phyloP scores from a whole-genome alignment of 2,888 invertebrate species.

The Diadromus collaris region DNA sequence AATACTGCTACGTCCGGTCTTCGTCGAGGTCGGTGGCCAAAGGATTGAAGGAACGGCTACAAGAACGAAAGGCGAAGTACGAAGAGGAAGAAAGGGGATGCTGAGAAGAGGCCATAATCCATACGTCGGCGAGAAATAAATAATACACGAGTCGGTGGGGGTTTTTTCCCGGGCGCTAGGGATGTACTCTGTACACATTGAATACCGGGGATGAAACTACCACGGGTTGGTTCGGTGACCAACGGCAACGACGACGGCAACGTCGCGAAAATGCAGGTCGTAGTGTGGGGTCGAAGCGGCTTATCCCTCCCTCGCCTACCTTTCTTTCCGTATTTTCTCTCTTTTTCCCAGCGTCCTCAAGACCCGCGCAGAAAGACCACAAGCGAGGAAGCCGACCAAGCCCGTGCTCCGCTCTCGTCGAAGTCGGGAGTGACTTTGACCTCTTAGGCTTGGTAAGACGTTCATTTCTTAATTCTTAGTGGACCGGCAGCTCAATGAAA shows the following conservation, averaged over 20 bases:
- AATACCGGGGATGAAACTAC: constrained; percentile 68
- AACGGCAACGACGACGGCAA: constrained; percentile 23
- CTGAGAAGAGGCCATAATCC: constrained; percentile 72
- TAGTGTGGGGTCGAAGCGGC: constrained; percentile 37
- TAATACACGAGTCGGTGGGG: constrained; percentile 73
- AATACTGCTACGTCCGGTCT: constrained; percentile 34
- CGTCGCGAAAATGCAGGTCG: constrained; percentile 43
- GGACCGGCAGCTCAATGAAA: constrained; percentile 3
- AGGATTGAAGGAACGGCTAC: constrained; percentile 37
- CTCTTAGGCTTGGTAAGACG: constrained; percentile 38
- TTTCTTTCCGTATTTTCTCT: constrained; percentile 21
- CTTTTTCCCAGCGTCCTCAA: constrained; percentile 11
- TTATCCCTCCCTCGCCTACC: constrained; percentile 27
- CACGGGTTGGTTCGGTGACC: constrained; percentile 52
- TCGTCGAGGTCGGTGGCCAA: constrained; percentile 37
- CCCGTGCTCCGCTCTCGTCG: neutral
- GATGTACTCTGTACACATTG: constrained; percentile 8
- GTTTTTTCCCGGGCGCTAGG: constrained; percentile 16
- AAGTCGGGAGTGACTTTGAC: constrained; percentile 11
- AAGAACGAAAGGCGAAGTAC: constrained; percentile 5
- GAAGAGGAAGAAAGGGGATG: constrained; percentile 20
- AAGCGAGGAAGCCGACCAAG: neutral
- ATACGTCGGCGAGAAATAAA: constrained; percentile 77
- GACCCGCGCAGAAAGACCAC: constrained; percentile 4
- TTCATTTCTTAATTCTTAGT: constrained; percentile 32